A percentile compares a stretch with the other conserved stretches of the same genome.
phyloP scores from a whole-genome alignment of 2,113 vertebrate genomes.

The Notechis scutatus region DNA sequence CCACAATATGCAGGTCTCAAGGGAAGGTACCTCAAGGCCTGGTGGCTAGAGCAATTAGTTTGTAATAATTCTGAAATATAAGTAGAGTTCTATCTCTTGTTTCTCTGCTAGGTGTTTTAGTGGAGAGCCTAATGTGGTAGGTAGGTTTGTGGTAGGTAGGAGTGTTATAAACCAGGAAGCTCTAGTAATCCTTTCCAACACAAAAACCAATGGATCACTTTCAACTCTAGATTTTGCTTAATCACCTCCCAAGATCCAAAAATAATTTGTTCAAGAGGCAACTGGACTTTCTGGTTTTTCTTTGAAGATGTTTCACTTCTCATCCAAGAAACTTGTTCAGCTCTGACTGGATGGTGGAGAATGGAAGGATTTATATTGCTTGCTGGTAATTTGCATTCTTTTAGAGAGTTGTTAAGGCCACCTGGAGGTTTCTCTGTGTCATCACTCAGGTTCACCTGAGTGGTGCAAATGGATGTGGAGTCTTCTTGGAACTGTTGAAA shows the following conservation, averaged over 20 bases:
- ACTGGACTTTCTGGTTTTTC: too few species aligned
- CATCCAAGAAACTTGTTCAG: too few species aligned
- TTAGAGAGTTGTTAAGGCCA: too few species aligned
- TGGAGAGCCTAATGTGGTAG: not conserved
- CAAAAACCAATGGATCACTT: not conserved
- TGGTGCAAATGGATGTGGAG: too few species aligned
- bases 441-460: too few species aligned
- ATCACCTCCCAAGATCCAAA: not conserved
- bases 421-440: too few species aligned
- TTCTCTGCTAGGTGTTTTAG: not conserved
- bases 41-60: not conserved
- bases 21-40: not conserved
- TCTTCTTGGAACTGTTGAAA: too few species aligned
- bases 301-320: too few species aligned
- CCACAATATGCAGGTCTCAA: not conserved
- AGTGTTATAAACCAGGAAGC: not conserved
- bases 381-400: too few species aligned
- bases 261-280: not conserved
- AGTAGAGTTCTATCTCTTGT: not conserved
- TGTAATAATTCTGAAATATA: not conserved
- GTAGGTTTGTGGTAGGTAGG: not conserved
- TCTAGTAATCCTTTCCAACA: not conserved
- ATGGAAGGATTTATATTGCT: too few species aligned
- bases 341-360: too few species aligned
- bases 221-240: not conserved